Percentiles rank a stretch among this genome's conserved stretches.
These are phyloP conservation scores for Andrena cerasifolii DNA, from an alignment of 1,140 invertebrate species.

Conservation along the genomic window DNA sequence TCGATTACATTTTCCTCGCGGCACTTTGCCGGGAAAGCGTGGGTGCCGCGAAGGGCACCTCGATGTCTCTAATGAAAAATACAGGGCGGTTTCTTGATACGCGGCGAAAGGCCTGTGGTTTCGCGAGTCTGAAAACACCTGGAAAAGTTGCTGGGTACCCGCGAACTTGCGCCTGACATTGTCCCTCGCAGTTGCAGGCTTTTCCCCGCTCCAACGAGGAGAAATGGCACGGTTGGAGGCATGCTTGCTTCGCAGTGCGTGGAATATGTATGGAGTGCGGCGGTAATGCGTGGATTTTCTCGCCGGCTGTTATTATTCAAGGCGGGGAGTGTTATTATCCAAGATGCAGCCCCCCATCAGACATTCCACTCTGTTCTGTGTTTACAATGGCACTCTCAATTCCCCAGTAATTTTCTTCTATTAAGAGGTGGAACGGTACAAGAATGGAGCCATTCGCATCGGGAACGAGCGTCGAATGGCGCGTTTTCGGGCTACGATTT, in stretches of 20 bases:
- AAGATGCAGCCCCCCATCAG: no score
- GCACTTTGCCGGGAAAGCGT: neutral
- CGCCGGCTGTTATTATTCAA: no score
- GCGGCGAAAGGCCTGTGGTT: neutral
- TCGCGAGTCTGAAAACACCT: neutral
- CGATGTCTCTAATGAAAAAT: constrained; percentile 52
- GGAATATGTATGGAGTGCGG: no score
- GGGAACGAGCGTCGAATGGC: neutral
- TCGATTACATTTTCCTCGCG: constrained; percentile 29
- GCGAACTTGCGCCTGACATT: neutral
- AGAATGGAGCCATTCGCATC: neutral
- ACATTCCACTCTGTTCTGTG: no score
- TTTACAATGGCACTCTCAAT: no score
- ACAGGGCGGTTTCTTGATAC: neutral
- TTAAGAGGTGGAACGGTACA: neutral
- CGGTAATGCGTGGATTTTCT: no score
- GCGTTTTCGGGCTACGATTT: neutral
- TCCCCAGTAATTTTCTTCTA: no score
- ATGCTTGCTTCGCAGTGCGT: no score
- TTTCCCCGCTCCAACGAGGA: neutral
- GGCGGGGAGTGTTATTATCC: no score
- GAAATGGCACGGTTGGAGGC: neutral
- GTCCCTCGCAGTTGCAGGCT: neutral
- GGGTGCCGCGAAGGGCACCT: constrained; percentile 4
- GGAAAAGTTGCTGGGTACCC: neutral